Percentiles rank a stretch among this genome's conserved stretches.
phyloP scores from a whole-genome alignment of 37 sponge, comb jelly and placozoan species.

The Beroe forskalii region DNA sequence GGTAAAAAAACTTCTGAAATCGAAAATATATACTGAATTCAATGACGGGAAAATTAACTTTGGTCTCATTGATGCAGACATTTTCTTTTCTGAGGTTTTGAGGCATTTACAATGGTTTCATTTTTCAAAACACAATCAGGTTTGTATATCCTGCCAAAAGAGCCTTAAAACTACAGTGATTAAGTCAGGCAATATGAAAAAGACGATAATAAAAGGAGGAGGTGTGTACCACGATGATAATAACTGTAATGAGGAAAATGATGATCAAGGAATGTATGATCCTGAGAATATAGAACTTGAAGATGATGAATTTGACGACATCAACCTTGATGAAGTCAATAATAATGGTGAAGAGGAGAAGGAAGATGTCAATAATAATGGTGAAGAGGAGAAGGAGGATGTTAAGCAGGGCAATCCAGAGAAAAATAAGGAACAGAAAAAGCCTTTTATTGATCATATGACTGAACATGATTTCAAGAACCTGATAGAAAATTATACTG shows the following conservation, averaged over 20 bases:
- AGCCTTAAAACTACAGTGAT: background rate
- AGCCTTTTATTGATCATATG: background rate
- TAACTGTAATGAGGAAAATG: background rate
- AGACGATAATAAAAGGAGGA: background rate
- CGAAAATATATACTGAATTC: background rate
- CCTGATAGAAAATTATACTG: background rate
- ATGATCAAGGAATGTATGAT: background rate
- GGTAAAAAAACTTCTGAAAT: background rate
- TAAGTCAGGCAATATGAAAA: background rate
- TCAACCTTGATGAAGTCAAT: background rate
- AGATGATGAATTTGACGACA: background rate
- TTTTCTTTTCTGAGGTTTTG: background rate
- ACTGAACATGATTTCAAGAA: constrained; percentile 15
- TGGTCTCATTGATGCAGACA: background rate
- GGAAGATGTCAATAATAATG: background rate
- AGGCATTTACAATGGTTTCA: background rate
- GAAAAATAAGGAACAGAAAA: no score
- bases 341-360: background rate
- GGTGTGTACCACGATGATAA: background rate
- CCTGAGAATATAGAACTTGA: background rate
- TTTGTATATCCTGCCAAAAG: background rate
- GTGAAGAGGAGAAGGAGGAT: background rate
- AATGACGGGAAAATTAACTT: background rate
- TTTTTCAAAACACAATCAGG: background rate
- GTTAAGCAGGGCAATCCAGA: no score